Percentiles rank a stretch among this genome's conserved stretches.
These are phyloP conservation scores for Larimichthys polyactis DNA, from an alignment of 2,113 vertebrate species.

Conservation along the genomic window DNA sequence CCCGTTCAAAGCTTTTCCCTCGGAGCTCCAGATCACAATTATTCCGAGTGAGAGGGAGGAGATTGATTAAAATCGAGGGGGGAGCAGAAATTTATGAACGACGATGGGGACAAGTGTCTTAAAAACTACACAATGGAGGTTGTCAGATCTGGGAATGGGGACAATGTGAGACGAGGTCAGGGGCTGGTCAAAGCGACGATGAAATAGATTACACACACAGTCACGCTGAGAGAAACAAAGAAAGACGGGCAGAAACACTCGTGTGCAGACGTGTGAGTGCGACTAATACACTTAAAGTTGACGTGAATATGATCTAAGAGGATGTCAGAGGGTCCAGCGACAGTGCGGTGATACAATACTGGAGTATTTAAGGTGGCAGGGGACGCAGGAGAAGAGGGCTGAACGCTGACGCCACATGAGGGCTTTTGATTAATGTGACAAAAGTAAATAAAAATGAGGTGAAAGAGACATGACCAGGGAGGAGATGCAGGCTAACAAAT, in stretches of 20 bases:
- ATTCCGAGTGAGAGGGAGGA: conserved; percentile 23
- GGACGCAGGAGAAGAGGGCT: not conserved
- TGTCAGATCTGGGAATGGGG: conserved; percentile 40
- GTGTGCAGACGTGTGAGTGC: conserved; percentile 32
- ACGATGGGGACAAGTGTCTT: conserved; percentile 22
- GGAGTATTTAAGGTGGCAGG: not conserved
- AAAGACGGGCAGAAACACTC: conserved; percentile 2
- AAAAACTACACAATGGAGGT: conserved; percentile 5
- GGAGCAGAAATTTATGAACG: conserved; percentile 23
- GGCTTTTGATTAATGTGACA: conserved; percentile 9
- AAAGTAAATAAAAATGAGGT: conserved; percentile 2
- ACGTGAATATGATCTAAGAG: conserved; percentile 47
- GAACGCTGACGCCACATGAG: not conserved
- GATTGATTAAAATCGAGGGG: conserved; percentile 28
- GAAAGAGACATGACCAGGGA: not conserved
- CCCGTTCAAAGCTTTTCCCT: conserved; percentile 10
- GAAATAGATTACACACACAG: conserved; percentile 64
- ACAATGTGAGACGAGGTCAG: conserved; percentile 49
- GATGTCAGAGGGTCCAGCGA: conserved; percentile 1
- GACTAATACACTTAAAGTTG: conserved; percentile 41
- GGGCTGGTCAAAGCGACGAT: conserved; percentile 49
- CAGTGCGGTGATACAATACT: not conserved
- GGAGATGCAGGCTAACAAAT: not conserved
- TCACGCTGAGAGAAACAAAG: conserved; percentile 34
- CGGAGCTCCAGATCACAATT: conserved; percentile 28